Percentiles rank a stretch among this genome's conserved stretches.
Conservation (phyloP, 2,797 vertebrate genomes). For the Notolepis coatsorum region DNA sequence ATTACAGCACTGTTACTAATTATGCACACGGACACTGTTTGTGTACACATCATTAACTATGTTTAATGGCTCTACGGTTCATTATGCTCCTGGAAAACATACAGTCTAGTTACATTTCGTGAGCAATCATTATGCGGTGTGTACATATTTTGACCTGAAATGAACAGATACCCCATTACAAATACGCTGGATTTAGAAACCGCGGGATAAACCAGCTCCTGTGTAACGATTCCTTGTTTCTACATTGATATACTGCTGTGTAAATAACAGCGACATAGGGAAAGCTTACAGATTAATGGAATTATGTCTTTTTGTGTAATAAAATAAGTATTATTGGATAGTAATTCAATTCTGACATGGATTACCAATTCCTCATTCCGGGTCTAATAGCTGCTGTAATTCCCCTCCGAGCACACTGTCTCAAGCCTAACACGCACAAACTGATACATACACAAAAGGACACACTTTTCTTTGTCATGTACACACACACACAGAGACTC, state of each 20-base stretch:
- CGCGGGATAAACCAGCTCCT: constrained; percentile 60
- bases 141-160: constrained; percentile 69
- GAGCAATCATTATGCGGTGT: constrained; percentile 53
- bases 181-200: constrained; percentile 53
- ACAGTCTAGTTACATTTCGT: constrained; percentile 53
- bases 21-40: constrained; percentile 53
- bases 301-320: constrained; percentile 68
- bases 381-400: constrained; percentile 64
- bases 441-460: constrained; percentile 7
- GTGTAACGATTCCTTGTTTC: constrained; percentile 53
- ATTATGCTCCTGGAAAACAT: constrained; percentile 62
- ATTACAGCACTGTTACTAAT: constrained; percentile 56
- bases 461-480: too few species aligned
- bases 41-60: constrained; percentile 55
- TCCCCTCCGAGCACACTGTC: constrained; percentile 42
- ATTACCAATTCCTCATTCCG: constrained; percentile 70
- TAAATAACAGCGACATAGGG: constrained; percentile 53
- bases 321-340: constrained; percentile 74
- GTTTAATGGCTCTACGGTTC: constrained; percentile 57
- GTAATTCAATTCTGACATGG: constrained; percentile 71
- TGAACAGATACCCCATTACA: constrained; percentile 62
- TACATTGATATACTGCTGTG: constrained; percentile 56
- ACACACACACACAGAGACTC: constrained; percentile 15
- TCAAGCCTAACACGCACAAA: constrained; percentile 19
- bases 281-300: constrained; percentile 66